Conservation (phyloP, 2,113 vertebrate genomes). For the Solenodon paradoxus region DNA sequence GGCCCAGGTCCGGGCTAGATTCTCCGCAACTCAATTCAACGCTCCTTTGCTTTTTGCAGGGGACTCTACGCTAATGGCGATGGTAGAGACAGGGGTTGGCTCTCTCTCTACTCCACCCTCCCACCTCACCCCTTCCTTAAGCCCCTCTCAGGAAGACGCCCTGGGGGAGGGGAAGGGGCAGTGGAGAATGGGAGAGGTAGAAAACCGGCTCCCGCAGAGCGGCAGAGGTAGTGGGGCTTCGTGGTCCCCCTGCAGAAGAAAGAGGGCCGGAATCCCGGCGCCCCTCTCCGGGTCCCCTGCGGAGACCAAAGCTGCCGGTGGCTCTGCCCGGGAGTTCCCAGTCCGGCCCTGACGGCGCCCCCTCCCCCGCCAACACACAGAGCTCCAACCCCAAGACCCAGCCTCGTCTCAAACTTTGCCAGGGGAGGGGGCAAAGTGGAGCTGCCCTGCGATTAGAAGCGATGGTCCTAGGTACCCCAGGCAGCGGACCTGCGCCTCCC, state of each 20-base stretch:
- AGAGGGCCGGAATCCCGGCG: neutral
- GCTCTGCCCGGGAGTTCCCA: neutral
- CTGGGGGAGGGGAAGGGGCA: neutral
- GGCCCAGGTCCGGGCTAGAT: slow-evolving; percentile 18
- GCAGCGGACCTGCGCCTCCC: neutral
- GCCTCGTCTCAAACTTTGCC: slow-evolving; percentile 54
- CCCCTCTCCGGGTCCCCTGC: neutral
- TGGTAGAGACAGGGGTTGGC: neutral
- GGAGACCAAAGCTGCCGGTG: neutral
- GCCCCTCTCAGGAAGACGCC: neutral
- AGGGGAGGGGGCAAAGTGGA: neutral
- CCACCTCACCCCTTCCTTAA: neutral
- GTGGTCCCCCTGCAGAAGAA: neutral
- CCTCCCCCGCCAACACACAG: neutral
- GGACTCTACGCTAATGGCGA: neutral
- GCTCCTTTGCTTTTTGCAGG: slow-evolving; percentile 29
- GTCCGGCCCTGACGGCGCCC: neutral
- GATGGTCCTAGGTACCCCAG: neutral
- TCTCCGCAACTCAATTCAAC: slow-evolving; percentile 40
- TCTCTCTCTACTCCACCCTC: neutral
- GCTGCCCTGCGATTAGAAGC: neutral
- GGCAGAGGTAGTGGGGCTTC: neutral
- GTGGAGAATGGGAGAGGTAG: neutral
- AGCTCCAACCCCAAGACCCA: neutral
- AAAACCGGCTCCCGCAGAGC: neutral